phyloP scores from a whole-genome alignment of 2,113 vertebrate species.

The Geococcyx californianus region DNA sequence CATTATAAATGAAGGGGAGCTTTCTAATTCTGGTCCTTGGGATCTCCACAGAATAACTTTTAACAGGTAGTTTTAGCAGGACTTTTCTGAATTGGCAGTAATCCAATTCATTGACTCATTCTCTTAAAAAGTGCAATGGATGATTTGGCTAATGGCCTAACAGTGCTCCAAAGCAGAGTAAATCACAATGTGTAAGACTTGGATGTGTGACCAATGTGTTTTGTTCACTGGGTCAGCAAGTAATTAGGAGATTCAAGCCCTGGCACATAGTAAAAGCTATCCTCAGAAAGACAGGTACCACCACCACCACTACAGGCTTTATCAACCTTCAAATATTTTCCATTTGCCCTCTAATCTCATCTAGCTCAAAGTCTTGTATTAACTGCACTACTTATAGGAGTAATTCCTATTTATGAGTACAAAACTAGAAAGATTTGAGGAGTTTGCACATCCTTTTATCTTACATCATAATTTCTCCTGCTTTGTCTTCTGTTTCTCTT shows the following conservation, averaged over 20 bases:
- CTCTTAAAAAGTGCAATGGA: neutral
- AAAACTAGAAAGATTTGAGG: neutral
- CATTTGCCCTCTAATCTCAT: neutral
- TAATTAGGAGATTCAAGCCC: slow-evolving; percentile 22
- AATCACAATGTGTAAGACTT: neutral
- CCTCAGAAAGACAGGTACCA: neutral
- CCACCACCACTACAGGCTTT: neutral
- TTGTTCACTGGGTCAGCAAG: slow-evolving; percentile 35
- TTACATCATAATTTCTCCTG: neutral
- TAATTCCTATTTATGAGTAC: neutral
- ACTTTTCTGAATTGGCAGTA: neutral
- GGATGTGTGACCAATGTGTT: slow-evolving; percentile 43
- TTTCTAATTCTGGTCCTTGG: neutral
- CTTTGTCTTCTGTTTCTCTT: neutral
- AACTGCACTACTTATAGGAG: neutral
- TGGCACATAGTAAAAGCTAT: neutral
- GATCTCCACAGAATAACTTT: neutral
- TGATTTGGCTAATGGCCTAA: slow-evolving; percentile 44
- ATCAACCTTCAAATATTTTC: neutral
- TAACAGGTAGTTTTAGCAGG: neutral
- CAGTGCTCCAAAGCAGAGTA: neutral
- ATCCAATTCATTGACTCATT: neutral
- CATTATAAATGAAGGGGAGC: neutral
- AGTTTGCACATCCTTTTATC: neutral
- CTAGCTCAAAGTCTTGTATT: neutral